phyloP scores from a whole-genome alignment of 2,888 invertebrate species.

The Cryptocephalus moraei region DNA sequence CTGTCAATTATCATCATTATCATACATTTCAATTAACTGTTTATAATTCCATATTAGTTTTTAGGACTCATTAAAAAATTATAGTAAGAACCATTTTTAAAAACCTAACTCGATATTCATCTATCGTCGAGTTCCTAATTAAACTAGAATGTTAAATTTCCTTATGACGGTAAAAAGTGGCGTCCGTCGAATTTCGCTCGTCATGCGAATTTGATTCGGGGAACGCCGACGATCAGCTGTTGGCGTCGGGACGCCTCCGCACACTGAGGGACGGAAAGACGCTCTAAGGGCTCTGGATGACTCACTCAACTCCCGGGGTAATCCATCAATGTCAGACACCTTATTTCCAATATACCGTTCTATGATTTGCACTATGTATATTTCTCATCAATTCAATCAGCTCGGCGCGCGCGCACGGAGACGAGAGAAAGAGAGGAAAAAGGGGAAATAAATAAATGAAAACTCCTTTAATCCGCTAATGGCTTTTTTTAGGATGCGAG shows the following conservation, averaged over 20 bases:
- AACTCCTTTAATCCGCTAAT: conserved; percentile 9
- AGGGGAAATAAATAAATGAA: not conserved
- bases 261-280: not conserved
- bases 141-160: too few relatives aligned
- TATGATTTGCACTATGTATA: conserved; percentile 39
- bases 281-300: conserved; percentile 25
- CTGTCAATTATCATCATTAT: too few relatives aligned
- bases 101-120: too few relatives aligned
- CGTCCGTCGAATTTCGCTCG: too few relatives aligned
- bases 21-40: too few relatives aligned
- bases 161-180: too few relatives aligned
- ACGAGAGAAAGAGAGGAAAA: not conserved
- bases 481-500: not conserved
- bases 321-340: conserved; percentile 40
- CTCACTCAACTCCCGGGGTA: conserved; percentile 31
- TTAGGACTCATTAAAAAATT: too few relatives aligned
- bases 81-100: too few relatives aligned
- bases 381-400: conserved; percentile 31
- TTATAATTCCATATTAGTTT: too few relatives aligned
- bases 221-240: not conserved
- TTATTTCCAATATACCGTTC: conserved; percentile 38
- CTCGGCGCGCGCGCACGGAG: conserved; percentile 4
- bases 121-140: too few relatives aligned
- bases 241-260: not conserved
- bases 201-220: not conserved